Percentiles rank a stretch among this genome's conserved stretches.
These are phyloP conservation scores for Neosilurus hyrtlii DNA, from an alignment of 2,797 vertebrate species.

Conservation along the genomic window DNA sequence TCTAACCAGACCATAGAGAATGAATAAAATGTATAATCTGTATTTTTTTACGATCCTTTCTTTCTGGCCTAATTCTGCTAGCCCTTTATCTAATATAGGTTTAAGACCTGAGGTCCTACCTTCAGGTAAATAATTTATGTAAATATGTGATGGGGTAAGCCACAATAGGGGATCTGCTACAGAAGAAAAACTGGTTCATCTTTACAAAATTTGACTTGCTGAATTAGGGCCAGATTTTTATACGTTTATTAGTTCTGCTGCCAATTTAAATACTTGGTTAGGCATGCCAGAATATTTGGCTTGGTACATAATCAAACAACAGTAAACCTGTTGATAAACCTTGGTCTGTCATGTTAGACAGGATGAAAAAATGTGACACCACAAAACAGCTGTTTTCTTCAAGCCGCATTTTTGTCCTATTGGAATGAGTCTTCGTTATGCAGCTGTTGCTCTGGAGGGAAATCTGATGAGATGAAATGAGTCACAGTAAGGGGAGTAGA, in stretches of 20 bases:
- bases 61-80: background rate
- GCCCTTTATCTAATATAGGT: background rate
- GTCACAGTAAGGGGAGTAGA: background rate
- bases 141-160: background rate
- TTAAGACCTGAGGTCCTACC: background rate
- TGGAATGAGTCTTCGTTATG: constrained; percentile 30
- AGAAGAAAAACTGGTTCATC: background rate
- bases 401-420: constrained; percentile 54
- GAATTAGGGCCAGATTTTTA: too few species aligned
- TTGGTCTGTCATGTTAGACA: background rate
- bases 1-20: too few species aligned
- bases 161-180: background rate
- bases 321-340: background rate
- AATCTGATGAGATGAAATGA: background rate
- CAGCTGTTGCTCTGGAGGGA: constrained; percentile 15
- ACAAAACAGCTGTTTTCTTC: constrained; percentile 59
- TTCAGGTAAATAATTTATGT: background rate
- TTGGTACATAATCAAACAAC: background rate
- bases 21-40: background rate
- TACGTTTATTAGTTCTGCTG: background rate
- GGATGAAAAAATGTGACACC: constrained; percentile 37
- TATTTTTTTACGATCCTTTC: background rate
- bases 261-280: constrained; percentile 19
- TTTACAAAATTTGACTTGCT: background rate
- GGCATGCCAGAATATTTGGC: background rate